Conservation (phyloP, 2,797 vertebrate species). For the Orientallactaga sibirica region DNA sequence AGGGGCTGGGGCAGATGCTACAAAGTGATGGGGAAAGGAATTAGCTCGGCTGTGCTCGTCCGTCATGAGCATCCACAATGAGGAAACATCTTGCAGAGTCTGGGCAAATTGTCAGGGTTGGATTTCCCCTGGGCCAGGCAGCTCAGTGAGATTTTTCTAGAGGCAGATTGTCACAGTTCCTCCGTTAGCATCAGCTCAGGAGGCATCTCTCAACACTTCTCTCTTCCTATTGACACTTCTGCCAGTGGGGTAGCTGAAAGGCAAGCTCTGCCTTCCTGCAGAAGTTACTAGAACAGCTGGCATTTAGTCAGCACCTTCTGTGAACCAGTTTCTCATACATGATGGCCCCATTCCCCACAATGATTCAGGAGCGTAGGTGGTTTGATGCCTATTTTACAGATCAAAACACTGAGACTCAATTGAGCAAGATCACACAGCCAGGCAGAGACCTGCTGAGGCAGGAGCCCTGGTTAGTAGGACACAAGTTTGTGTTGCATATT, state of each 20-base stretch:
- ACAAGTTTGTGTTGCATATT: accelerated
- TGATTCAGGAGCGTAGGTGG: neutral
- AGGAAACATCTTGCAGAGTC: constrained; percentile 49
- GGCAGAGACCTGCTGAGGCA: neutral
- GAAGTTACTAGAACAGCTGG: neutral
- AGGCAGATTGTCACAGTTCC: constrained; percentile 43
- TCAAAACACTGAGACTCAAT: neutral
- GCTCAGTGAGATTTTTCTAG: constrained; percentile 59
- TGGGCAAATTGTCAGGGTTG: neutral
- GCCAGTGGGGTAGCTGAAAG: neutral
- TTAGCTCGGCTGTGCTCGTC: constrained; percentile 37
- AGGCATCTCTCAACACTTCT: neutral
- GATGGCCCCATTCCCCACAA: neutral
- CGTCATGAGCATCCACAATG: neutral
- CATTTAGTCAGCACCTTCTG: neutral
- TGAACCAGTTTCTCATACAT: neutral
- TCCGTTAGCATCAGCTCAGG: constrained; percentile 10
- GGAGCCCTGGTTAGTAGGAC: neutral
- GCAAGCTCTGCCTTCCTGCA: neutral
- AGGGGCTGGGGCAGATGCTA: neutral
- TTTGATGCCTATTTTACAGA: constrained; percentile 9
- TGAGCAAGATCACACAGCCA: neutral
- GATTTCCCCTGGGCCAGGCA: constrained; percentile 29
- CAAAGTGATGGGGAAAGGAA: neutral
- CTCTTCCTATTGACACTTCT: constrained; percentile 7